These are phyloP conservation scores for Trichogramma evanescens DNA, from an alignment of 2,888 invertebrate genomes.

Conservation along the genomic window DNA sequence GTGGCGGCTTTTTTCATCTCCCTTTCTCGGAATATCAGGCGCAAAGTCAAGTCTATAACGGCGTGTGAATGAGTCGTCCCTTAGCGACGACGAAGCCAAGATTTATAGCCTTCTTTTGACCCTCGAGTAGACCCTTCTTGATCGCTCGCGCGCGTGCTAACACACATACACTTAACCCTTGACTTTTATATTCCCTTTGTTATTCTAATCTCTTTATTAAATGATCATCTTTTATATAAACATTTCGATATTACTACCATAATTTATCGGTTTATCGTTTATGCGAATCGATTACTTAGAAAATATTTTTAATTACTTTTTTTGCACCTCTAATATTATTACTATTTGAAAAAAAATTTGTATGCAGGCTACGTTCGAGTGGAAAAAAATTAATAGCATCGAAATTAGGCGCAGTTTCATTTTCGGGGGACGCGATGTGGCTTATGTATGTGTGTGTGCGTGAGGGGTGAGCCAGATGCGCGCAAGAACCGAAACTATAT, in stretches of 20 bases:
- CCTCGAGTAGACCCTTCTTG: constrained; percentile 17
- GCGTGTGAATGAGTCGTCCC: constrained; percentile 45
- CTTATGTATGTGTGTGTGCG: too few relatives aligned
- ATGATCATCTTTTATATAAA: too few relatives aligned
- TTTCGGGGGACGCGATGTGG: constrained; percentile 21
- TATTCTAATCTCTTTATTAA: too few relatives aligned
- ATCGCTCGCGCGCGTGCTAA: constrained; percentile 28
- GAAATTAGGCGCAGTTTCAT: constrained; percentile 33
- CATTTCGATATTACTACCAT: too few relatives aligned
- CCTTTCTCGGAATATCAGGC: constrained; percentile 33
- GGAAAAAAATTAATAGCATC: constrained; percentile 39
- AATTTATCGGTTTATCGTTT: too few relatives aligned
- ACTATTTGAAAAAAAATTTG: too few relatives aligned
- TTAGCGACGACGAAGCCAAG: constrained; percentile 40
- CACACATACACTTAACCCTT: constrained; percentile 35
- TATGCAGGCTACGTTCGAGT: neutral
- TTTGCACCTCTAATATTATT: too few relatives aligned
- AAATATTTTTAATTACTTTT: too few relatives aligned
- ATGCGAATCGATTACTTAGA: too few relatives aligned
- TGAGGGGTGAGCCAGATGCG: neutral
- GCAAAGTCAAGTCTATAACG: constrained; percentile 36
- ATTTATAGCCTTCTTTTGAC: constrained; percentile 44
- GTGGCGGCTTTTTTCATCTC: neutral
- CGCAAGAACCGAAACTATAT: neutral
- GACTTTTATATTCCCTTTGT: constrained; percentile 29